Conservation (phyloP, 2,888 invertebrate species). For the Stomorhina lunata region DNA sequence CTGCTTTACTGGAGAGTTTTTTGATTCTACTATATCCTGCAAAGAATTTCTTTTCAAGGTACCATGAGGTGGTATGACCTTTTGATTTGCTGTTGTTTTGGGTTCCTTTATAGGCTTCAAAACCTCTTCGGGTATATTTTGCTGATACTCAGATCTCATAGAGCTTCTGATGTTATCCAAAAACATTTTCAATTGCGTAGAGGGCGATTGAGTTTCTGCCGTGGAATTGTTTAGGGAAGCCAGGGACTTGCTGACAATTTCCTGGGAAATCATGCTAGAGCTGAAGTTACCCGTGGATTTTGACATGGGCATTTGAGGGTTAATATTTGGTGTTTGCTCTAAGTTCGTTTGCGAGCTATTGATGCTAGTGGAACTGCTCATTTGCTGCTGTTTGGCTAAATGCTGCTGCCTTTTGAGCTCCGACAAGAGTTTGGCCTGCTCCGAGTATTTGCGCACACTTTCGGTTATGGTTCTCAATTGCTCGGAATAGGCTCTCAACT, state of each 20-base stretch:
- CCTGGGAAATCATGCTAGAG: conserved; percentile 77
- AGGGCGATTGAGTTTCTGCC: conserved; percentile 77
- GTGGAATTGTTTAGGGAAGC: conserved; percentile 73
- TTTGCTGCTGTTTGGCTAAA: conserved; percentile 72
- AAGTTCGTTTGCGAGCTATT: conserved; percentile 36
- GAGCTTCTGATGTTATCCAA: conserved; percentile 79
- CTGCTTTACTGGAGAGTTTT: conserved; percentile 46
- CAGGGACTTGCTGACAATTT: conserved; percentile 77
- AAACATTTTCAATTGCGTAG: conserved; percentile 77
- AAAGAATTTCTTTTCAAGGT: conserved; percentile 34
- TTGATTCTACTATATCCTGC: conserved; percentile 17
- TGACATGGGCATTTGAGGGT: conserved; percentile 67
- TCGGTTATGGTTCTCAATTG: conserved; percentile 79
- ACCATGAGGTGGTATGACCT: neutral
- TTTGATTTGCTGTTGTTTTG: conserved; percentile 44
- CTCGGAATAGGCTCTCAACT: conserved; percentile 79
- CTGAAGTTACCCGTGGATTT: conserved; percentile 72
- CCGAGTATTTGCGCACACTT: conserved; percentile 79
- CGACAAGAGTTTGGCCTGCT: conserved; percentile 79
- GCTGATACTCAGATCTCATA: conserved; percentile 78
- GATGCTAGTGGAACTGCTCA: neutral
- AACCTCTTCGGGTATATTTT: conserved; percentile 77
- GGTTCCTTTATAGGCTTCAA: conserved; percentile 71
- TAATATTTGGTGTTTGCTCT: neutral
- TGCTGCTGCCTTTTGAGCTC: conserved; percentile 79